Percentiles rank a stretch among this genome's conserved stretches.
These are phyloP conservation scores for Cherax quadricarinatus DNA, from an alignment of 1,140 invertebrate genomes.

Conservation along the genomic window DNA sequence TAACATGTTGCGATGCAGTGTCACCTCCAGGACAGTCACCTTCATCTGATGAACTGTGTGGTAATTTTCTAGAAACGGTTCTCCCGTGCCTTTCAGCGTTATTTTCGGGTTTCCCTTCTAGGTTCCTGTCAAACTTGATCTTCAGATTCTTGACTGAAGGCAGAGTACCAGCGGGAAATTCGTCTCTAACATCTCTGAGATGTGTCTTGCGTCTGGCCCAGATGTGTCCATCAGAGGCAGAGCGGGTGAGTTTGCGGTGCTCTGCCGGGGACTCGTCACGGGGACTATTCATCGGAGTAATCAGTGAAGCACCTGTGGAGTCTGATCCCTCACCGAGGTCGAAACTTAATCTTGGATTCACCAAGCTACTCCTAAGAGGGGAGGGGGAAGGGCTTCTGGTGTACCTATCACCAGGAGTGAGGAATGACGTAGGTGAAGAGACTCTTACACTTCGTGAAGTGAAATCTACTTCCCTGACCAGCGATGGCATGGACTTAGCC, in stretches of 20 bases:
- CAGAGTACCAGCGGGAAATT: slow-evolving; percentile 26
- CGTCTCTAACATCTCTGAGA: background rate
- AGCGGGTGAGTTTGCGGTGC: background rate
- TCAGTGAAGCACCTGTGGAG: background rate
- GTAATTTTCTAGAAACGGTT: background rate
- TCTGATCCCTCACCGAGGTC: slow-evolving; percentile 9
- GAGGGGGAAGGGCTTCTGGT: background rate
- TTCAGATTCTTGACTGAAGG: slow-evolving; percentile 49
- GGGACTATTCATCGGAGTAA: slow-evolving; percentile 25
- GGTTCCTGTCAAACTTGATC: slow-evolving; percentile 27
- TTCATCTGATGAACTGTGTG: background rate
- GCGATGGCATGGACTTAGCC: slow-evolving; percentile 52
- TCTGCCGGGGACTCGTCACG: background rate
- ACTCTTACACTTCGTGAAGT: background rate
- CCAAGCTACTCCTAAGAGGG: background rate
- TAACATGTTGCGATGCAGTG: background rate
- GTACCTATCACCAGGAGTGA: background rate
- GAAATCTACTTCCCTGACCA: background rate
- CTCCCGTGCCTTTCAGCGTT: background rate
- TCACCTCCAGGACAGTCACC: background rate
- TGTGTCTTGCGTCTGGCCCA: slow-evolving; percentile 32
- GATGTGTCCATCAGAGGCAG: slow-evolving; percentile 41
- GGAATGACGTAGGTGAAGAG: background rate
- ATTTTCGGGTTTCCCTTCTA: background rate
- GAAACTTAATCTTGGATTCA: background rate